Evolutionary conservation across 1,140 invertebrate species (phyloP), one percentile per base, ranked within the genome.

Genomic region (Physella acuta): DNA sequence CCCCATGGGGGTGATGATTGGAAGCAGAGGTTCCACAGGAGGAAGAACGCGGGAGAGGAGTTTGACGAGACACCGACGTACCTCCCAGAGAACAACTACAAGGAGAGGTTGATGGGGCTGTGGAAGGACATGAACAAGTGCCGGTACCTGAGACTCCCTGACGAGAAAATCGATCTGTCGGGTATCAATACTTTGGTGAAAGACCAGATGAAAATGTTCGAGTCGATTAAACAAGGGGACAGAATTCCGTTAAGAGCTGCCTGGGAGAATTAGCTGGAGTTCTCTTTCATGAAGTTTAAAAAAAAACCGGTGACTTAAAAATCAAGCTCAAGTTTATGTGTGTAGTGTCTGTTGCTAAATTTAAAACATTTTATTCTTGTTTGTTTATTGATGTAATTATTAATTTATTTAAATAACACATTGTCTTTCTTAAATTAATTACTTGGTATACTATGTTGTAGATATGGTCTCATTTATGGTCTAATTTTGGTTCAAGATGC

Each of bases 81-180:
- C 51, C 59, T 73, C 51, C 75, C 74, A 1, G 81, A 78, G 58
- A 74, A 72, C 39, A 69, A 74, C 34, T 80, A 81, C 39, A 71
- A 73, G 33, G 61, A 78, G 17, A 66, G 73, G 17, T 56, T 78
- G 26, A 34, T 70, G 31, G 61, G 70, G 17, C 52, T 78, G 34
- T 80, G 77, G 77, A 68, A 75, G 37, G 77, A 78, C 51, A 58
- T 78, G 52, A 78, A 73, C 28, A 78, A 78, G 34, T 79, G 77
- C 56, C 66, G 77, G 20, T 80, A 79, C 67, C 58, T 79, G 26
- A 53, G 75, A n/a, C 51, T 75, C 0, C 65, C 75, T 0, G 76
- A 76, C 28, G 76, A 79, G 1, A 60, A 70, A 51, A 62, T 78
- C 2, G 77, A 80, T 68, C 39, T 80, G 31, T 76, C 77, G 2